phyloP scores from a whole-genome alignment of 2,113 vertebrate species.

The Alligator sinensis region DNA sequence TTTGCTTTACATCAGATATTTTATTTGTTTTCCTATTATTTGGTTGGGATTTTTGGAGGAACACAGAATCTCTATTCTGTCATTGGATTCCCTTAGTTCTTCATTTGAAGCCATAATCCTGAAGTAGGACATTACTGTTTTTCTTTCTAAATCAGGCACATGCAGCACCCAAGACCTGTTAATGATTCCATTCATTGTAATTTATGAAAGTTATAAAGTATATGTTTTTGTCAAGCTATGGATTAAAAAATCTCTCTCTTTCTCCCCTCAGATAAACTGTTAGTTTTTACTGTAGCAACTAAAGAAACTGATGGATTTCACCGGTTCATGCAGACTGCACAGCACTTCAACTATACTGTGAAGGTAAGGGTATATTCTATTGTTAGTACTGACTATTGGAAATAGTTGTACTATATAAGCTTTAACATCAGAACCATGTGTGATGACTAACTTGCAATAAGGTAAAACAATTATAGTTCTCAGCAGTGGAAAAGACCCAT shows the following conservation, averaged over 20 bases:
- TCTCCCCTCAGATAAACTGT: slow-evolving; percentile 87
- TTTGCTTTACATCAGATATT: not conserved
- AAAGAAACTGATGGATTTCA: slow-evolving; percentile 92
- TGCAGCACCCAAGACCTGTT: not conserved
- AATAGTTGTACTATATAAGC: not conserved
- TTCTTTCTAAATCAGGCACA: not conserved
- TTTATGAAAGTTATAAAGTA: not conserved
- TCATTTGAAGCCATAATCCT: not conserved
- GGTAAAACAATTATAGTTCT: not conserved
- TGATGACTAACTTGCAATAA: not conserved
- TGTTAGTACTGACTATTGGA: not conserved
- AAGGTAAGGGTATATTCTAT: slow-evolving; percentile 83
- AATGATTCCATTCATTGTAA: not conserved
- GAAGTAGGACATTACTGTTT: not conserved
- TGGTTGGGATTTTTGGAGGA: not conserved
- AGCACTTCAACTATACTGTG: slow-evolving; percentile 94
- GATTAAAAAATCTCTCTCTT: slow-evolving; percentile 7
- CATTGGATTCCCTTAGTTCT: not conserved
- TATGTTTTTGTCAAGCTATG: not conserved
- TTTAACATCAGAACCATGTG: not conserved
- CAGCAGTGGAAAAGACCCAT: not conserved
- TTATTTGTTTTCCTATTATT: not conserved
- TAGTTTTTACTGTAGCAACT: slow-evolving; percentile 94
- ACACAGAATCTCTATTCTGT: not conserved
- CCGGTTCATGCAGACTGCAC: slow-evolving; percentile 93